Percentiles rank a stretch among this genome's conserved stretches.
Evolutionary conservation across 2,797 vertebrate genomes (phyloP).

Genomic region (Lates japonicus): DNA sequence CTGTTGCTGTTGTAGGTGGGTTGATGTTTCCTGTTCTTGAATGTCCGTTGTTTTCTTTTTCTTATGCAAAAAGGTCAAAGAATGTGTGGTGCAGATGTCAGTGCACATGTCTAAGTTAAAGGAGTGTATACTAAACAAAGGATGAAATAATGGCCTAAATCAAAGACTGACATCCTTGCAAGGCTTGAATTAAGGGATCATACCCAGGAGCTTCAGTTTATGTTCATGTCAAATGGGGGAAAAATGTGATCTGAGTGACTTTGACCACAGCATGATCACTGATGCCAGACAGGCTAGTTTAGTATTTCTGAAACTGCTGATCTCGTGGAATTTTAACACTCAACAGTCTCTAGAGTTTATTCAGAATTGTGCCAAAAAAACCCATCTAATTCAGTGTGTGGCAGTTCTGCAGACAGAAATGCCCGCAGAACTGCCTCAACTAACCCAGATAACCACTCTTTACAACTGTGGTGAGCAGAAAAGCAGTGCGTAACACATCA

Average conservation of each 20-base stretch:
- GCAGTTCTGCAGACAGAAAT: too few relatives aligned
- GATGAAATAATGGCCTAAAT: slow-evolving; percentile 7
- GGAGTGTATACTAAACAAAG: slow-evolving; percentile 1
- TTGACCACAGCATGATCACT: too few relatives aligned
- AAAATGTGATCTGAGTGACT: too few relatives aligned
- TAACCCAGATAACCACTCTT: not conserved
- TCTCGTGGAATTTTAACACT: too few relatives aligned
- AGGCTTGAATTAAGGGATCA: slow-evolving; percentile 11
- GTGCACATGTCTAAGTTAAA: slow-evolving; percentile 11
- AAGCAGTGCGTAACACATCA: not conserved
- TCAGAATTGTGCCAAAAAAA: too few relatives aligned
- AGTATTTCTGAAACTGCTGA: too few relatives aligned
- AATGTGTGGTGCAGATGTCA: slow-evolving; percentile 18
- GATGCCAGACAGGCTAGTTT: too few relatives aligned
- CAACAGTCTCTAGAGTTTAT: too few relatives aligned
- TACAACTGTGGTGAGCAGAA: not conserved
- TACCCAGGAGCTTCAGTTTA: too few relatives aligned
- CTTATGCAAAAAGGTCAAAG: slow-evolving; percentile 15
- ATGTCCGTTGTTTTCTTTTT: slow-evolving; percentile 25
- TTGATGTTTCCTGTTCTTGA: slow-evolving; percentile 51
- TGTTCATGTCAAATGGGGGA: too few relatives aligned
- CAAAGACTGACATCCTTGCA: not conserved
- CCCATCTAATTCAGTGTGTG: too few relatives aligned
- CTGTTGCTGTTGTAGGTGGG: slow-evolving; percentile 40
- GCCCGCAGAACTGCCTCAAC: too few relatives aligned